Base-by-base conservation (phyloP, 2,113 vertebrate genomes). In the Boleophthalmus pectinirostris region DNA sequence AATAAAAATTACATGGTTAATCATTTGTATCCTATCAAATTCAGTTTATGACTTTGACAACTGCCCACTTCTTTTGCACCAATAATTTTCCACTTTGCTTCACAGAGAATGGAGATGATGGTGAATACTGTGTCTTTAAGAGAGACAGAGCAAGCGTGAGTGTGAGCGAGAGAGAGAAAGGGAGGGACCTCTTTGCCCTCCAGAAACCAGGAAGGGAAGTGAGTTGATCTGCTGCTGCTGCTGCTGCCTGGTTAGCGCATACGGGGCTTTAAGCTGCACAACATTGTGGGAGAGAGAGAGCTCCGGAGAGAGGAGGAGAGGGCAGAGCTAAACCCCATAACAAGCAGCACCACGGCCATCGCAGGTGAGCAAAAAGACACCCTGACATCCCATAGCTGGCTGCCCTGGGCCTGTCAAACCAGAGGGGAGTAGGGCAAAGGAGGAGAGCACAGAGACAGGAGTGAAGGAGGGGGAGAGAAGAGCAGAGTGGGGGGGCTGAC, bases 131-230 rank as follows among this genome's bases (percentile, higher is more conserved):
- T 94, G 89, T 92, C 93, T 94, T 94, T 94, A 92, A 93, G 93
- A 93, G 92, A 90, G 88, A 87, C 92, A 89, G 88, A 86, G 84
- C 77, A 83, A 67, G 85, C 60, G 88, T 46, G 84, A 67, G 85
- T 64, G 88, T 46, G 91, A 68, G 90, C 64, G 82, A 81, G 87
- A 89, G 92, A 93, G 91, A 93, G 94, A 94, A 93, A 94, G 94
- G 94, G 95, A 95, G 94, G 94, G 94, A 94, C 93, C 94, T 94
- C 93, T 93, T 92, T 94, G 93, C 93, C 94, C 94, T 94, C 93
- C 93, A 94, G 93, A 93, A 95, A 95, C 94, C 94, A 95, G 94
- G 94, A 95, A 95, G 94, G 93, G 94, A 95, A 93, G 92, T 94
- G 92, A 94, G 94, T 93, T 92, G 92, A 92, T 94, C 93, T 94